Conservation (phyloP, 53 echinoderm and acorn worm genomes). For the Stichopus horrens region DNA sequence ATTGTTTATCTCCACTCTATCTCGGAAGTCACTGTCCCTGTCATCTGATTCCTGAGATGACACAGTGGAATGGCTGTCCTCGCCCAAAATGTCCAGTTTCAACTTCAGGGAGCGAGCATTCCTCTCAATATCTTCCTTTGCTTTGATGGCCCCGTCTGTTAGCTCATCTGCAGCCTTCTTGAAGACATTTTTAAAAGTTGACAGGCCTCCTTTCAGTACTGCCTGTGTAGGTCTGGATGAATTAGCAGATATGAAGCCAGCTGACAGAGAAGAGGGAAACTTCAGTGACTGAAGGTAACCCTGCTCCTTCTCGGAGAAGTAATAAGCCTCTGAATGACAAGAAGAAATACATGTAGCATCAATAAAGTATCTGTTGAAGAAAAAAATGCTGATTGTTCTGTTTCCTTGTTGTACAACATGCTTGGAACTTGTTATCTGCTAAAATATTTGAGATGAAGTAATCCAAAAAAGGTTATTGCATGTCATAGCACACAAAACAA, state of each 20-base stretch:
- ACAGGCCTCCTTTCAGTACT: constrained; percentile 53
- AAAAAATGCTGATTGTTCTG: too few relatives aligned
- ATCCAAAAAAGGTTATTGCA: too few relatives aligned
- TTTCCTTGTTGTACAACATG: too few relatives aligned
- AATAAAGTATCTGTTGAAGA: too few relatives aligned
- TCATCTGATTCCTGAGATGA: background rate
- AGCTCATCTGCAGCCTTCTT: constrained; percentile 83
- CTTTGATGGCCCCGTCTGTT: constrained; percentile 59
- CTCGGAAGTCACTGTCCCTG: background rate
- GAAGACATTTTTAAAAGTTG: constrained; percentile 65
- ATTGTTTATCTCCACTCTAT: background rate
- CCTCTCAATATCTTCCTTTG: constrained; percentile 63
- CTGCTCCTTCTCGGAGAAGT: constrained; percentile 45
- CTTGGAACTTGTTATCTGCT: too few relatives aligned
- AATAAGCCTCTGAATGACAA: constrained; percentile 25
- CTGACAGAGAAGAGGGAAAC: background rate
- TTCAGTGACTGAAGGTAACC: constrained; percentile 46
- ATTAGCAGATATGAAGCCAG: background rate
- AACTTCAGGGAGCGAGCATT: constrained; percentile 56
- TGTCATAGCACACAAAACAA: too few relatives aligned
- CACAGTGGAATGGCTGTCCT: background rate
- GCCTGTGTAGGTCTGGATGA: background rate
- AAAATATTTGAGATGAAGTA: too few relatives aligned
- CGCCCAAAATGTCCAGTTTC: constrained; percentile 38
- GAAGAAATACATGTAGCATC: background rate